Conservation (phyloP, 2,797 vertebrate species). For the Enteromius argenteus region DNA sequence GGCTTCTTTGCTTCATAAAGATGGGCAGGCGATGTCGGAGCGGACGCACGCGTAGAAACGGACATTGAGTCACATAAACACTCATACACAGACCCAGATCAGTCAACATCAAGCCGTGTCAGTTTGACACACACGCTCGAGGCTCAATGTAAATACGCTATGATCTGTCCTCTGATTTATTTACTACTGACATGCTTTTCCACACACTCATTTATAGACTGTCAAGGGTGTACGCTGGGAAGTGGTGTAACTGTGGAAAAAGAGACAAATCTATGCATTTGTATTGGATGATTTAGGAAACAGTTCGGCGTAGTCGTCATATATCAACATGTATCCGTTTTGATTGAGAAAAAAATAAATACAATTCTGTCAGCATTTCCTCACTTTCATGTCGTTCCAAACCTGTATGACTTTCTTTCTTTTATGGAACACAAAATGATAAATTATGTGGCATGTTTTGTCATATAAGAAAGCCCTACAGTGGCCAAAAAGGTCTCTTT, state of each 20-base stretch:
- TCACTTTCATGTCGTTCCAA: not conserved
- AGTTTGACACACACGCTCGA: constrained; percentile 16
- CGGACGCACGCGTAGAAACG: constrained; percentile 6
- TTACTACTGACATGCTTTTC: constrained; percentile 48
- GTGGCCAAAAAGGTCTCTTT: not conserved
- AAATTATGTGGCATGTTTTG: not conserved
- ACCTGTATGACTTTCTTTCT: not conserved
- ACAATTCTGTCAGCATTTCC: not conserved
- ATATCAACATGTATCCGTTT: not conserved
- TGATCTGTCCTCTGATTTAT: constrained; percentile 48
- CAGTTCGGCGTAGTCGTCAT: not conserved
- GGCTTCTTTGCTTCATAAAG: constrained; percentile 38
- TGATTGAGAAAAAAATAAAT: not conserved
- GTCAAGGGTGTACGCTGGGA: constrained; percentile 42
- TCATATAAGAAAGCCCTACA: not conserved
- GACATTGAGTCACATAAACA: constrained; percentile 27
- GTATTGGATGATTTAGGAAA: constrained; percentile 29
- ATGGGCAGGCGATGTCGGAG: constrained; percentile 34
- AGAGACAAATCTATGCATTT: constrained; percentile 15
- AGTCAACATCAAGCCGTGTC: constrained; percentile 28
- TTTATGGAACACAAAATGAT: not conserved
- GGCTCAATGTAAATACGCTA: constrained; percentile 43
- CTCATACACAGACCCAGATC: constrained; percentile 31
- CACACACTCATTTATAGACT: constrained; percentile 45
- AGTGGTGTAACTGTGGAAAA: constrained; percentile 47